Evolutionary conservation across 2,797 vertebrate species (phyloP), one percentile per base, ranked within the genome.

Genomic region (Lepus townsendii): DNA sequence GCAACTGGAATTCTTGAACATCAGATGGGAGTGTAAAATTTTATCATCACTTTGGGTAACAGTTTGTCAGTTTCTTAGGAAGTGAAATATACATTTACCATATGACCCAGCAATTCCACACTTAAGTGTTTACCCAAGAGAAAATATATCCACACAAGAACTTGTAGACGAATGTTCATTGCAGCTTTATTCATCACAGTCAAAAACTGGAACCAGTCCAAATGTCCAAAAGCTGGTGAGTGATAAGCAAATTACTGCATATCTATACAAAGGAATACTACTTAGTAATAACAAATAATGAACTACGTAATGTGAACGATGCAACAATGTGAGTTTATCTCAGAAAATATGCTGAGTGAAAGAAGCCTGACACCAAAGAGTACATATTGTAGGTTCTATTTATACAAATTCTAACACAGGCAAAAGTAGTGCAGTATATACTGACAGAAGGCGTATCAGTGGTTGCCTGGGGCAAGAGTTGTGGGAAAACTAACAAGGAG

Each of bases 41-140:
- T 84, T 73, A 79, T 96, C 76, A 54, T 91, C 95, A 91, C 92
- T 91, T 96, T 77, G 84, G 73, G 75, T 84, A 78, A 91, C 84
- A 94, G 68, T 96, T 96, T 88, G 92, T 84, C 84, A 96, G 92
- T 94, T 96, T 91, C 92, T 94, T 92, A 84, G 95, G 84, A 96
- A 88, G 89, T 94, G 92, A 92, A 92, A 94, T 94, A 96, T 94
- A 92, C 89, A 94, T 96, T 92, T 78, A 87, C 92, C 92, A 93
- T 87, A 93, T 79, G 83, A 93, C 83, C 90, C 77, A 95, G 95
- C 4, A 95, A 88, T 93, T 83, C 87, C 77, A 73, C 83, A 90
- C 50, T 90, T 73, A 69, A 47, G 60, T 94, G 87, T 90, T 95
- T 83, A 93, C 84, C 72, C n/a, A 27, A 86, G 63, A 73, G 50